Conservation (phyloP, 2,113 vertebrate species). For the Triplophysa dalaica region DNA sequence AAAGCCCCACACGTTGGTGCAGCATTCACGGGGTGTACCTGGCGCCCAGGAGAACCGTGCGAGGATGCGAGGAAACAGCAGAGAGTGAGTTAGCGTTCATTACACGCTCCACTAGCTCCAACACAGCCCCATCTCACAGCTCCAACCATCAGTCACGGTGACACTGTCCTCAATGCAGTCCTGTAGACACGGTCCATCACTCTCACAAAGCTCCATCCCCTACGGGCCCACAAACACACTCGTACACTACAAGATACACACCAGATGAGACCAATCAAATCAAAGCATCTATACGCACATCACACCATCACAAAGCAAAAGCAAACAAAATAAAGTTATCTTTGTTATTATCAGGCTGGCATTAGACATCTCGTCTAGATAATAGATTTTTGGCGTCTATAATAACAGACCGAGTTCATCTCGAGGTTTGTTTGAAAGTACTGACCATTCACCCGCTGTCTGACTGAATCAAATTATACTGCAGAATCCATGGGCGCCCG, state of each 20-base stretch:
- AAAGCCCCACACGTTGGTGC: constrained; percentile 43
- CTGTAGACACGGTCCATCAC: constrained; percentile 50
- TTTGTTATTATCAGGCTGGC: neutral
- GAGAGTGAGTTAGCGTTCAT: constrained; percentile 67
- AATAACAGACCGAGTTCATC: constrained; percentile 22
- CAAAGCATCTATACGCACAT: neutral
- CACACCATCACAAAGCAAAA: neutral
- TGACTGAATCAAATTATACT: constrained; percentile 57
- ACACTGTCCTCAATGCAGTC: constrained; percentile 37
- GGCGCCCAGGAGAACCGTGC: constrained; percentile 40
- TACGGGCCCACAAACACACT: constrained; percentile 35
- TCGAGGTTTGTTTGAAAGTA: constrained; percentile 15
- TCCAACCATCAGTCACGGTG: constrained; percentile 33
- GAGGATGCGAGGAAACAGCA: constrained; percentile 16
- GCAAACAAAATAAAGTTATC: neutral
- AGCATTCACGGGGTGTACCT: constrained; percentile 31
- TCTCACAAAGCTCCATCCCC: constrained; percentile 40
- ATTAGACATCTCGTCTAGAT: neutral
- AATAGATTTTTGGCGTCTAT: constrained; percentile 37
- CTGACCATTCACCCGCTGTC: constrained; percentile 15
- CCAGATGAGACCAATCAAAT: constrained; percentile 12
- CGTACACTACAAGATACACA: constrained; percentile 16
- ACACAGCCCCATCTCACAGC: constrained; percentile 50
- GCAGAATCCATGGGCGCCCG: constrained; percentile 63
- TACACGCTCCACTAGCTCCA: constrained; percentile 70